Conservation (phyloP, 2,797 vertebrate species). For the Todus mexicanus region DNA sequence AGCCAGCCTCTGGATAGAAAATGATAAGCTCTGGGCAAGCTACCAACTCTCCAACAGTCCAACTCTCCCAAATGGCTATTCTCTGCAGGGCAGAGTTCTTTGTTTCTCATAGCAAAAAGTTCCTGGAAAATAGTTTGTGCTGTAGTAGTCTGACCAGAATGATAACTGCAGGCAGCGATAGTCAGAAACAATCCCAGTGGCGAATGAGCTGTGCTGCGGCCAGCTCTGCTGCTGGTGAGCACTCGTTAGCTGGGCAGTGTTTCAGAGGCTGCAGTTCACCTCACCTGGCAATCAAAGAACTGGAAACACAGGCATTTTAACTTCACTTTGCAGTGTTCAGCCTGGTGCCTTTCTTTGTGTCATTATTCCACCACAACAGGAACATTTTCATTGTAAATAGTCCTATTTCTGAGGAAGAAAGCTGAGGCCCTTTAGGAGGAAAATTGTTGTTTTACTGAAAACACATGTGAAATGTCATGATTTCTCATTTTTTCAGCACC, state of each 20-base stretch:
- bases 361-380: conserved; percentile 54
- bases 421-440: conserved; percentile 43
- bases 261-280: neutral
- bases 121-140: conserved; percentile 9
- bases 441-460: conserved; percentile 66
- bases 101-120: neutral
- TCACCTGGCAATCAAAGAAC: neutral
- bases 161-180: neutral
- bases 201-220: neutral
- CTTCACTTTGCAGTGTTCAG: neutral
- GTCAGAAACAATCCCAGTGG: neutral
- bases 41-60: conserved; percentile 34
- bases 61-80: conserved; percentile 5
- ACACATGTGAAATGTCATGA: conserved; percentile 68
- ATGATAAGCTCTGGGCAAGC: conserved; percentile 46
- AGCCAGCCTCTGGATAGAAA: conserved; percentile 37
- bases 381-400: conserved; percentile 65
- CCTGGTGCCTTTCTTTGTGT: conserved; percentile 21
- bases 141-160: neutral
- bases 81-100: conserved; percentile 33
- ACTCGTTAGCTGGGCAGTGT: neutral
- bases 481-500: conserved; percentile 58
- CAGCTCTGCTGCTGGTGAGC: neutral
- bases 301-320: neutral
- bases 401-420: conserved; percentile 39